Evolutionary conservation across 1,140 invertebrate genomes (phyloP), one percentile per base, ranked within the genome.

Genomic region (Drosophila nigromelanica): DNA sequence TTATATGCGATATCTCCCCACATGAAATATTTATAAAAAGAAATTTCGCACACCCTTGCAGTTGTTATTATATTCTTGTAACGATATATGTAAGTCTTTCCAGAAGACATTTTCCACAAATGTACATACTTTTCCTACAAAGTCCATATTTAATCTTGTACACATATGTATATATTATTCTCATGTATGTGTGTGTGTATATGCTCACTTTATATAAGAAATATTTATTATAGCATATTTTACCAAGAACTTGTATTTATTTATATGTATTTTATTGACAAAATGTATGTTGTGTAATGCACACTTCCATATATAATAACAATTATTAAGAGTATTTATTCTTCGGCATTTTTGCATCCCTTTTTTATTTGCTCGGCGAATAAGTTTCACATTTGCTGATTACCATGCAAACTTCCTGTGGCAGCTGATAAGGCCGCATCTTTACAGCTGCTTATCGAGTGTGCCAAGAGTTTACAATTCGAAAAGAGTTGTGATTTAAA

Each of bases 11-110:
- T 86, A 80, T 75, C 40, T 70, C 5, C 15, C 15, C 43, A 58
- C 40, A 33, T 81, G 55, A 78, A 81, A 82, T 82, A 75, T 78
- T 71, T 62, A 80, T 80, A 33, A 59, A 24, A 51, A 59, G 35
- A 37, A 66, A 47, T 37, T 56, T 55, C 18, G 12, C 37, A 54
- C 18, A 54, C 51, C 1, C 35, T 54, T 18, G 14, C 33, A 1
- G 11, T 7, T 12, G 18, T 15, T 24, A 54, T 37, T 4, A 2
- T 21, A 10, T 15, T 8, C 5, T 8, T 8, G 1, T 8, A 2
- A 51, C 0, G 0, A 15, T 7, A 15, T 4, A 10, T 15, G 48
- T 33, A 51, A 51, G 15, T 0, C 39, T 35, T 35, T 35, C 27
- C 4, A 27, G 27, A 6, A 6, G 27, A 27, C 5, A 27, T 27